Base-by-base conservation (phyloP, 2,113 vertebrate species). In the Bubalus kerabau region DNA sequence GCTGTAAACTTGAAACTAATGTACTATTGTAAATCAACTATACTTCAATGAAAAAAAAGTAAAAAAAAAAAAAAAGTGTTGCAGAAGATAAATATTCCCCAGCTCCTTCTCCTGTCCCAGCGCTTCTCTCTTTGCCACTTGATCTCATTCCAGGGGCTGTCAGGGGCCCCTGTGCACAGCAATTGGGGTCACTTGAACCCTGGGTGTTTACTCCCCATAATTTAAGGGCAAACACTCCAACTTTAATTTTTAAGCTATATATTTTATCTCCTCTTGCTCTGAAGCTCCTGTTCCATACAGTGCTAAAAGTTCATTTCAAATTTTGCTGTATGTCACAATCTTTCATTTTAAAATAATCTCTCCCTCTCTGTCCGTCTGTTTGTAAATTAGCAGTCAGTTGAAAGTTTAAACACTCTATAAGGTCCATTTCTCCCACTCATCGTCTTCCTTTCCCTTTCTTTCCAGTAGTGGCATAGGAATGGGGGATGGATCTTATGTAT, bases 51-150 rank as follows among this genome's bases (percentile, higher is more conserved):
- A 32, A 32, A 32, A 32, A 6, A 64, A 71, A 71, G 12, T 14
- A 26, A 43, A 74, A 40, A 40, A 19, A 19, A 19, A 19, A 60
- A 17, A n/a, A 24, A 40, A 13, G 43, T 24, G 43, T 9, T 28
- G 16, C 74, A 7, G 17, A 16, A 30, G 24, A 28, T 2, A 4
- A 14, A 21, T 13, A 5, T 10, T 5, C 23, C 24, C 10, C 16
- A 16, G 46, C 24, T 28, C 52, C 36, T n/a, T 36, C 52, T 36
- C 21, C 15, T 16, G 36, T 30, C 48, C 4, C 1, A 1, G 24
- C 0, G 1, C 16, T 23, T 23, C 15, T 26, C 40, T 56, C 11
- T 32, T 43, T 11, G 30, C 40, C 10, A 2, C 40, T 0, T 50
- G 21, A 21, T 8, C 54, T 76, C 16, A 30, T 24, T 17, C 82